A percentile compares a stretch with the other conserved stretches of the same genome.
Conservation (phyloP, 2,888 invertebrate genomes). For the Ectobius pallidus region DNA sequence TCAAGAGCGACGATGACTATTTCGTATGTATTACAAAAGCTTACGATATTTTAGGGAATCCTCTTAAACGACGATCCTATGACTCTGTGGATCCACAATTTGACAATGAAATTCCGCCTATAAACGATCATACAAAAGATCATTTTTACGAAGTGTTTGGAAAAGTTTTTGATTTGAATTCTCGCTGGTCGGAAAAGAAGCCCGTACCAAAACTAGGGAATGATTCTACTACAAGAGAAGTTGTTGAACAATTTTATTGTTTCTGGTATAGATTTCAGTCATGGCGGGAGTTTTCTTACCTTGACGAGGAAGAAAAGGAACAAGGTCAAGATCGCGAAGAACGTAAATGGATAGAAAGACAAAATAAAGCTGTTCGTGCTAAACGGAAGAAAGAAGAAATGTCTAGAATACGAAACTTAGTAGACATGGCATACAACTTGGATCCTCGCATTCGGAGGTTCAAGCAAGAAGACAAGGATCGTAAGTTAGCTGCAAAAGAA, state of each 20-base stretch:
- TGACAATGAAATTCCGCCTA: conserved; percentile 84
- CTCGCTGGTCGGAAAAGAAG: conserved; percentile 89
- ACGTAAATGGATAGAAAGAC: conserved; percentile 97
- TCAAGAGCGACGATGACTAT: conserved; percentile 91
- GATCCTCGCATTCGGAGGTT: conserved; percentile 94
- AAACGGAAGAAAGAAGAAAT: conserved; percentile 91
- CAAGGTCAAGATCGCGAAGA: conserved; percentile 96
- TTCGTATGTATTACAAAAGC: conserved; percentile 99
- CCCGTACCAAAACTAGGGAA: conserved; percentile 85
- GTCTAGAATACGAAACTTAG: conserved; percentile 85
- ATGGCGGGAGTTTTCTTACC: conserved; percentile 98
- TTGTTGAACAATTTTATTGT: conserved; percentile 93
- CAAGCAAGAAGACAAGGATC: conserved; percentile 92
- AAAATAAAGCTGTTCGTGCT: conserved; percentile 91
- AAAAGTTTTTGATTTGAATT: conserved; percentile 72
- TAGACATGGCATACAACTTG: conserved; percentile 91
- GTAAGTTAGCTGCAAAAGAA: conserved; percentile 84
- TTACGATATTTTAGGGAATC: conserved; percentile 87
- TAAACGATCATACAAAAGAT: conserved; percentile 72
- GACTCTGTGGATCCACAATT: conserved; percentile 97
- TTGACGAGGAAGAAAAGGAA: conserved; percentile 98
- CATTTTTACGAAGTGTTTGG: conserved; percentile 71
- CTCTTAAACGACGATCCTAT: conserved; percentile 83
- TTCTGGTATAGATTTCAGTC: conserved; percentile 99
- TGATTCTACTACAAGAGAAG: conserved; percentile 75